Evolutionary conservation across 2,888 invertebrate genomes (phyloP).

Genomic region (Plebejus argus): DNA sequence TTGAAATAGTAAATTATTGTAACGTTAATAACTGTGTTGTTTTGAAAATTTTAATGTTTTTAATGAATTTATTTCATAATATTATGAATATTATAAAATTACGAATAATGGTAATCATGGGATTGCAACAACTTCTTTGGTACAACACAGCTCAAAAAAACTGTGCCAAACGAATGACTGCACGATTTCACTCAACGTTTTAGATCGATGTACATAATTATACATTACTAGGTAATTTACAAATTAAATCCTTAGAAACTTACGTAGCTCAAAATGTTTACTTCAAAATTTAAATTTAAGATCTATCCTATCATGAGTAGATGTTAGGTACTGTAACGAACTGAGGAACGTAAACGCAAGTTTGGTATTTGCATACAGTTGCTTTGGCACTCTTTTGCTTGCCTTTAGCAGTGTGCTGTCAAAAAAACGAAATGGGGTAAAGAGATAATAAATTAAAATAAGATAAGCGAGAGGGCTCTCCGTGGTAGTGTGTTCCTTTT

Average conservation of each 20-base stretch:
- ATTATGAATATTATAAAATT: slow-evolving; percentile 17
- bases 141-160: slow-evolving; percentile 54
- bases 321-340: slow-evolving; percentile 46
- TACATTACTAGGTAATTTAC: slow-evolving; percentile 61
- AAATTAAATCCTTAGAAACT: slow-evolving; percentile 62
- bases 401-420: not conserved
- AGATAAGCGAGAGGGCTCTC: too few species aligned
- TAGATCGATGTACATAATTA: slow-evolving; percentile 76
- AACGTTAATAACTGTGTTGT: not conserved
- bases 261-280: slow-evolving; percentile 72
- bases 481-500: too few species aligned
- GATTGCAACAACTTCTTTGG: slow-evolving; percentile 38
- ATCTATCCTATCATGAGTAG: slow-evolving; percentile 60
- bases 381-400: not conserved
- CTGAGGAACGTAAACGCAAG: slow-evolving; percentile 39
- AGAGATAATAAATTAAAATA: too few species aligned
- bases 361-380: not conserved
- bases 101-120: slow-evolving; percentile 12
- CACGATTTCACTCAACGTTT: slow-evolving; percentile 52
- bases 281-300: slow-evolving; percentile 64
- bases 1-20: slow-evolving; percentile 6
- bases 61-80: slow-evolving; percentile 6
- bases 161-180: slow-evolving; percentile 64
- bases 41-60: slow-evolving; percentile 6
- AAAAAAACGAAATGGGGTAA: not conserved